Percentiles rank a stretch among this genome's conserved stretches.
phyloP scores from a whole-genome alignment of 2,888 invertebrate genomes.

The Dermolepida albohirtum region DNA sequence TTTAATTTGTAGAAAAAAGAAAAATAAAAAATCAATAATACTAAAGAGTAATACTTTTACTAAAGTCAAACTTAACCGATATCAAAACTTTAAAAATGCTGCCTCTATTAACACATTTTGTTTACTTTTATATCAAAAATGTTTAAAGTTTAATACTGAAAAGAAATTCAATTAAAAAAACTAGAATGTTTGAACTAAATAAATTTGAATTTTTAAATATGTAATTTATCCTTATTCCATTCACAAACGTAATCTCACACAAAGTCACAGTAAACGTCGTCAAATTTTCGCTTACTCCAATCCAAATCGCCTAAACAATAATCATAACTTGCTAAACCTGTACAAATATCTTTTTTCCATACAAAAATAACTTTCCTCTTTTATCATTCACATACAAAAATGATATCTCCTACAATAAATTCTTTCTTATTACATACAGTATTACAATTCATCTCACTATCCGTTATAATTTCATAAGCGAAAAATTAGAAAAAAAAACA shows the following conservation, averaged over 20 bases:
- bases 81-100: too few relatives aligned
- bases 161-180: too few relatives aligned
- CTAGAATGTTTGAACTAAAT: too few relatives aligned
- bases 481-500: too few relatives aligned
- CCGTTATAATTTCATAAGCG: background rate
- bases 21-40: too few relatives aligned
- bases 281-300: slow-evolving; percentile 9
- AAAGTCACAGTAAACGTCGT: background rate
- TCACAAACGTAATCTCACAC: slow-evolving; percentile 24
- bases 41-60: too few relatives aligned
- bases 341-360: slow-evolving; percentile 17
- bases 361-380: slow-evolving; percentile 33
- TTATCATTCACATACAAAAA: background rate
- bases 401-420: slow-evolving; percentile 15
- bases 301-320: background rate
- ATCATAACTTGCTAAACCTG: slow-evolving; percentile 6
- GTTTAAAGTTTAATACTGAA: too few relatives aligned
- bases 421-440: slow-evolving; percentile 9
- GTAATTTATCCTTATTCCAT: background rate
- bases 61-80: too few relatives aligned
- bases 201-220: too few relatives aligned
- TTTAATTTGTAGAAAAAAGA: too few relatives aligned
- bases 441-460: slow-evolving; percentile 28
- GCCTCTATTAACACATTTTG: too few relatives aligned
- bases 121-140: too few relatives aligned